Evolutionary conservation across 2,113 vertebrate species (phyloP).

Genomic region (Ranitomeya variabilis): DNA sequence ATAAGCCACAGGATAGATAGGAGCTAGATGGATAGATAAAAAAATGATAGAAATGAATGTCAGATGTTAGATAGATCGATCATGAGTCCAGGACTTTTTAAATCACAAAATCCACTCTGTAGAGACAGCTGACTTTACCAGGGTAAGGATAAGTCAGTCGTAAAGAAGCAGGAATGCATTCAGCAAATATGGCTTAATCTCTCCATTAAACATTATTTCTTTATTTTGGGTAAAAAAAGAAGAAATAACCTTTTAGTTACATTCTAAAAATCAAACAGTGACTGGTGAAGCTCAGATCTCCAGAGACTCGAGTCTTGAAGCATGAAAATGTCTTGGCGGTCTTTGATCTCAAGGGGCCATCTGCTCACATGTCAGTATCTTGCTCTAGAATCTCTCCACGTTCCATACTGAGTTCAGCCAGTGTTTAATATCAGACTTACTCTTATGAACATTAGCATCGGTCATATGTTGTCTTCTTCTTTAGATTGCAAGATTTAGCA

Average conservation of each 20-base stretch:
- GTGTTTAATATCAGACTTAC: not conserved
- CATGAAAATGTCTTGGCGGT: constrained; percentile 18
- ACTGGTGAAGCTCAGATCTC: not conserved
- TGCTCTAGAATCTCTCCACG: constrained; percentile 13
- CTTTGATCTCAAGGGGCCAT: constrained; percentile 34
- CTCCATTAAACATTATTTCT: constrained; percentile 7
- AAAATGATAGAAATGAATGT: too few species aligned
- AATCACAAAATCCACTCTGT: not conserved
- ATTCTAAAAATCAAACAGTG: constrained; percentile 10
- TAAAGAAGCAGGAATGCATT: not conserved
- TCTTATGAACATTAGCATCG: not conserved
- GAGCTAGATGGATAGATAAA: too few species aligned
- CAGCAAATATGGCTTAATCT: not conserved
- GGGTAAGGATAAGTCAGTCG: not conserved
- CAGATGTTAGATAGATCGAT: too few species aligned
- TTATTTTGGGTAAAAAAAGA: not conserved
- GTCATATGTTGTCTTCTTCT: not conserved
- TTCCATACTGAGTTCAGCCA: not conserved
- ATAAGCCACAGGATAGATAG: too few species aligned
- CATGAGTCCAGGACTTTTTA: not conserved
- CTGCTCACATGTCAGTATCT: constrained; percentile 30
- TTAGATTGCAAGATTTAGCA: not conserved
- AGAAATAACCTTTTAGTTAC: not conserved
- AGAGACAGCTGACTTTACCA: not conserved
- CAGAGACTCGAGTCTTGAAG: not conserved